Conservation (phyloP, 2,113 vertebrate species). For the Patagioenas fasciata region DNA sequence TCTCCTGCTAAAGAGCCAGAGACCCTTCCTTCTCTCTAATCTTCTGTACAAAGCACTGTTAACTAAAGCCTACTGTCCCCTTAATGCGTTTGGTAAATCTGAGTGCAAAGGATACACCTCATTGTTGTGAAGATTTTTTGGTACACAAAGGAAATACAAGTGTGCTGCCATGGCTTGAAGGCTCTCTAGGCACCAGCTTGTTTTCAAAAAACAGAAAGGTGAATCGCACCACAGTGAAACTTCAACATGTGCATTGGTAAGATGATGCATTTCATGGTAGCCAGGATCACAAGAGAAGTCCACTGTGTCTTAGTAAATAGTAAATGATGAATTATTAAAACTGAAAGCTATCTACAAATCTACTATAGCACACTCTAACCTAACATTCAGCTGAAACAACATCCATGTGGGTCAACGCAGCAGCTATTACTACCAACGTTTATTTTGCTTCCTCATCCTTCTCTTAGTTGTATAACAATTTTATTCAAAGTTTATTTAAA, state of each 20-base stretch:
- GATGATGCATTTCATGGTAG: background rate
- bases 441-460: background rate
- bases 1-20: background rate
- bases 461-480: background rate
- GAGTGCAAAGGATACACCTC: background rate
- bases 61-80: background rate
- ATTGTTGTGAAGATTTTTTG: background rate
- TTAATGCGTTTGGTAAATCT: background rate
- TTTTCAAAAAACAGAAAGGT: background rate
- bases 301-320: background rate
- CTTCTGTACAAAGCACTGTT: background rate
- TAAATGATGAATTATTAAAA: conserved; percentile 31
- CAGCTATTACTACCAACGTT: background rate
- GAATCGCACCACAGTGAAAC: background rate
- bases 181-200: background rate
- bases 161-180: background rate
- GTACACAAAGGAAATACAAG: background rate
- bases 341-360: background rate
- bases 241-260: background rate
- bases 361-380: background rate
- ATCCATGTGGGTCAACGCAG: background rate
- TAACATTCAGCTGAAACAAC: background rate
- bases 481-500: background rate
- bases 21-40: background rate
- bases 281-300: background rate